phyloP scores from a whole-genome alignment of 1,140 invertebrate species.

The Euwallacea similis region DNA sequence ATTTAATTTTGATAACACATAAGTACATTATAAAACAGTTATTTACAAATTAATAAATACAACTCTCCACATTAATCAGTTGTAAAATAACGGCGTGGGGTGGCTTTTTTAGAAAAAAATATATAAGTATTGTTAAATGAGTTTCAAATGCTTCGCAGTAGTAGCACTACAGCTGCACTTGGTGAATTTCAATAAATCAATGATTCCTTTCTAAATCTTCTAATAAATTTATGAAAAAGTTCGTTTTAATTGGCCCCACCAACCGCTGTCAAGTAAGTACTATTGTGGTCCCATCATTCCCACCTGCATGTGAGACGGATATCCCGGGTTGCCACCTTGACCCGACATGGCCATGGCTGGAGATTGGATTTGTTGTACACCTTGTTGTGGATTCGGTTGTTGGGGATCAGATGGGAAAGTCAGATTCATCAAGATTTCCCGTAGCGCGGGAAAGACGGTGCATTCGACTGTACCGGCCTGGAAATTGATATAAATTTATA shows the following conservation, averaged over 20 bases:
- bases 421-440: slow-evolving; percentile 81
- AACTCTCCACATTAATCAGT: too few species aligned
- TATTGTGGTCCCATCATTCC: slow-evolving; percentile 58
- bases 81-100: too few species aligned
- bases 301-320: slow-evolving; percentile 57
- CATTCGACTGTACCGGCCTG: slow-evolving; percentile 64
- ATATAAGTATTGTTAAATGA: too few species aligned
- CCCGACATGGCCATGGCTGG: slow-evolving; percentile 59
- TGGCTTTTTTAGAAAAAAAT: too few species aligned
- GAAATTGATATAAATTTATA: not conserved
- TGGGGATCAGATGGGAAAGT: slow-evolving; percentile 61
- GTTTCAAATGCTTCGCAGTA: too few species aligned
- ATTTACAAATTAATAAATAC: too few species aligned
- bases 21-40: too few species aligned
- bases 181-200: too few species aligned
- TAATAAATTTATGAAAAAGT: too few species aligned
- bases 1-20: too few species aligned
- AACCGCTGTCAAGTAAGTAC: slow-evolving; percentile 15
- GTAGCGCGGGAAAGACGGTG: slow-evolving; percentile 84
- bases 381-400: slow-evolving; percentile 55
- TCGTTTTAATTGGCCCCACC: slow-evolving; percentile 8
- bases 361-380: slow-evolving; percentile 60
- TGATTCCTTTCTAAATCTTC: too few species aligned
- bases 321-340: slow-evolving; percentile 54
- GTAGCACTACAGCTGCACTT: too few species aligned